These are phyloP conservation scores for Leucania comma DNA, from an alignment of 2,888 invertebrate genomes.

Conservation along the genomic window DNA sequence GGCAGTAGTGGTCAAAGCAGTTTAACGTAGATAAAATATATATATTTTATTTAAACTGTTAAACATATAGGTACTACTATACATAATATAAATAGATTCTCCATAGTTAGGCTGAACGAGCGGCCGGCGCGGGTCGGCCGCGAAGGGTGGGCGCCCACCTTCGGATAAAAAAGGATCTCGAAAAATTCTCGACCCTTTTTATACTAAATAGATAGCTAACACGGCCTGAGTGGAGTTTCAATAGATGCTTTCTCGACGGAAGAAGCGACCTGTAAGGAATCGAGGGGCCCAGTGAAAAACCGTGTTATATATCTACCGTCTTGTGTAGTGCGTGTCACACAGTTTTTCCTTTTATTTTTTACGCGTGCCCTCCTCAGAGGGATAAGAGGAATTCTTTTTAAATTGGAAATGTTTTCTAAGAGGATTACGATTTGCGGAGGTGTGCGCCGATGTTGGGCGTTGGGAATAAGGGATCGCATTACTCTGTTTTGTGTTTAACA, in stretches of 20 bases:
- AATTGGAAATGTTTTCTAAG: slow-evolving; percentile 91
- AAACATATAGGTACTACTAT: slow-evolving; percentile 5
- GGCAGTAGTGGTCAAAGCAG: background rate
- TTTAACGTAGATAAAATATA: background rate
- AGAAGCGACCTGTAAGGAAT: slow-evolving; percentile 90
- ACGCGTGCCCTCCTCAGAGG: slow-evolving; percentile 88
- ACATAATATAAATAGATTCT: slow-evolving; percentile 35
- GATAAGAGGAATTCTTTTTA: slow-evolving; percentile 90
- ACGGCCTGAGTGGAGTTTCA: slow-evolving; percentile 91
- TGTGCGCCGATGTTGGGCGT: slow-evolving; percentile 81
- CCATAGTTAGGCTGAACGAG: slow-evolving; percentile 58
- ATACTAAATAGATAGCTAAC: slow-evolving; percentile 91
- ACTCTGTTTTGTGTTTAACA: slow-evolving; percentile 82
- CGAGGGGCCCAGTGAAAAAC: slow-evolving; percentile 84
- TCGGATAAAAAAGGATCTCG: slow-evolving; percentile 89
- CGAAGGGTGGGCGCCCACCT: slow-evolving; percentile 77
- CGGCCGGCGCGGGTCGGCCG: slow-evolving; percentile 56
- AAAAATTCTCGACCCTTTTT: slow-evolving; percentile 90
- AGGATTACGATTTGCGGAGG: slow-evolving; percentile 90
- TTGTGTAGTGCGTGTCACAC: slow-evolving; percentile 83
- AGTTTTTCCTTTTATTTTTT: slow-evolving; percentile 90
- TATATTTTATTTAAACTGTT: slow-evolving; percentile 3
- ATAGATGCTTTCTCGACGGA: slow-evolving; percentile 90
- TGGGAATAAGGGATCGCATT: slow-evolving; percentile 84
- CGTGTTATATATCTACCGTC: slow-evolving; percentile 76